phyloP scores from a whole-genome alignment of 2,113 vertebrate genomes.

The Aphelocoma coerulescens region DNA sequence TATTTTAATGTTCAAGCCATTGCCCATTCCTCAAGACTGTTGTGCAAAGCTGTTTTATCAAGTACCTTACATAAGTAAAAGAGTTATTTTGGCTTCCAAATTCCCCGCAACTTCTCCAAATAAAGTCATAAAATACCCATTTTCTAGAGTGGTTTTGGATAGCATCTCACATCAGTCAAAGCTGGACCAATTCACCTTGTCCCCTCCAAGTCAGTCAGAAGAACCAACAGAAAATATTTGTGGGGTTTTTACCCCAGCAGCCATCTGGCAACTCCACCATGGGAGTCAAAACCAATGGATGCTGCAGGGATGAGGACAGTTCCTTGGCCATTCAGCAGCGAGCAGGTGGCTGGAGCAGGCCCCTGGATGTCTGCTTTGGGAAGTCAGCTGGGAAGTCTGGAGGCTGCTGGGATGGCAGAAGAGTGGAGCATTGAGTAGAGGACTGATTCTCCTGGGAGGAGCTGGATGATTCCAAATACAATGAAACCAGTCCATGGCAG shows the following conservation, averaged over 20 bases:
- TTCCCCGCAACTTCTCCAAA: neutral
- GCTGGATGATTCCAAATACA: fast-evolving
- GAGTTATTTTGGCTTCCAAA: neutral
- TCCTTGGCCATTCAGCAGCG: neutral
- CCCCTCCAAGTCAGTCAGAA: neutral
- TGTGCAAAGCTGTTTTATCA: neutral
- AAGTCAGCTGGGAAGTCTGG: neutral
- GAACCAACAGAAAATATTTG: neutral
- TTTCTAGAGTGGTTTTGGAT: neutral
- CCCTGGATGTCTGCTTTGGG: neutral
- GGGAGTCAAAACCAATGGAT: fast-evolving
- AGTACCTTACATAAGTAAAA: neutral
- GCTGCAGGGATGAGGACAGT: neutral
- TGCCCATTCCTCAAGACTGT: neutral
- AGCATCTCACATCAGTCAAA: neutral
- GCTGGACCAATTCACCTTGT: neutral
- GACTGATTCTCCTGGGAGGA: neutral
- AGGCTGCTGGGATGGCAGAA: neutral
- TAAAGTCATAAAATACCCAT: neutral
- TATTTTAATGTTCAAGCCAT: neutral
- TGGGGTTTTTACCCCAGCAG: neutral
- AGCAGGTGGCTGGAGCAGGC: neutral
- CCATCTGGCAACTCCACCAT: neutral
- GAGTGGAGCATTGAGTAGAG: neutral
- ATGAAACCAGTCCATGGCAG: neutral